Percentiles rank a stretch among this genome's conserved stretches.
Evolutionary conservation across 2,888 invertebrate genomes (phyloP).

Genomic region (Linnaemya vulpina): DNA sequence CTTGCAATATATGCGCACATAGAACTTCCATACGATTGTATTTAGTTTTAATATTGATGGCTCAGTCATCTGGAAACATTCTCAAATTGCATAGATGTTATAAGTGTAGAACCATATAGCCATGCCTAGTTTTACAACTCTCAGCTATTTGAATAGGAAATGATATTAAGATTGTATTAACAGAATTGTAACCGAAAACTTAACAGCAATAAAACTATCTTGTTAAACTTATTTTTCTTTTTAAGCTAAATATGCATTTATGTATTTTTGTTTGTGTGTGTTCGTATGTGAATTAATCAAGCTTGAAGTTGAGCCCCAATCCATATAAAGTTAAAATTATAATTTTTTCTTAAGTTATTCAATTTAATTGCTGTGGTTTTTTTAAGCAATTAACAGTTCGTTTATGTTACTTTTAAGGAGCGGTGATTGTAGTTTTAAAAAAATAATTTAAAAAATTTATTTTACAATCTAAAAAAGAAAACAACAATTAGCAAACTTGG

Average conservation of each 20-base stretch:
- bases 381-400: slow-evolving; percentile 49
- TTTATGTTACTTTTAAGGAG: slow-evolving; percentile 39
- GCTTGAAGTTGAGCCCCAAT: slow-evolving; percentile 48
- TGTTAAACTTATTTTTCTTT: background rate
- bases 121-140: slow-evolving; percentile 1
- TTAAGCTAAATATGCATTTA: slow-evolving; percentile 6
- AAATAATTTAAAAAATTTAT: background rate
- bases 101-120: background rate
- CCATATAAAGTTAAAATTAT: background rate
- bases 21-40: slow-evolving; percentile 10
- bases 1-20: background rate
- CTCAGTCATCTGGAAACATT: slow-evolving; percentile 71
- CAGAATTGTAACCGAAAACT: slow-evolving; percentile 30
- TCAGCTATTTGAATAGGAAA: slow-evolving; percentile 34
- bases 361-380: slow-evolving; percentile 36
- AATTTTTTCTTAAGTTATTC: slow-evolving; percentile 3
- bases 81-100: slow-evolving; percentile 31
- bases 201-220: slow-evolving; percentile 35
- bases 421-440: slow-evolving; percentile 22
- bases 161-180: slow-evolving; percentile 25
- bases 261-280: background rate
- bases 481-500: no score
- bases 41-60: slow-evolving; percentile 44
- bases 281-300: slow-evolving; percentile 42
- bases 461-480: no score